These are phyloP conservation scores for Pteronura brasiliensis DNA, from an alignment of 2,113 vertebrate genomes.

Conservation along the genomic window DNA sequence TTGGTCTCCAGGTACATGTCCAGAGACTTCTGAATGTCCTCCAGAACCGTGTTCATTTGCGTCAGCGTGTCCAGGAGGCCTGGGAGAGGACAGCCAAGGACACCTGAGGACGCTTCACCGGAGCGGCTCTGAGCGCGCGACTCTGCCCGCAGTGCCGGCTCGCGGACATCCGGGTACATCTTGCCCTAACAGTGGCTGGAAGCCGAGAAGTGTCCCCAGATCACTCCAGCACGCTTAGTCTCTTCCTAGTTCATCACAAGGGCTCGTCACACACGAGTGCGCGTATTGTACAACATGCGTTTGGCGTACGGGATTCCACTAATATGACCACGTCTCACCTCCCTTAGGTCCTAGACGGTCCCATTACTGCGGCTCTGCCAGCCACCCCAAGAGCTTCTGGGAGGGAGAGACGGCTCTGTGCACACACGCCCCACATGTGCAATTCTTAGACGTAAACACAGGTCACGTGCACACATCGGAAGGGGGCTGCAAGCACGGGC, in stretches of 20 bases:
- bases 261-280: not conserved
- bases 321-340: not conserved
- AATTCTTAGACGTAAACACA: not conserved
- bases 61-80: constrained; percentile 86
- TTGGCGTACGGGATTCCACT: not conserved
- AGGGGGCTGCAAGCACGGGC: not conserved
- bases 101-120: not conserved
- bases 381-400: constrained; percentile 10
- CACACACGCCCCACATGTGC: not conserved
- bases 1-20: constrained; percentile 93
- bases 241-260: not conserved
- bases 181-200: not conserved
- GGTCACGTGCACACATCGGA: not conserved
- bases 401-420: not conserved
- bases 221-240: not conserved
- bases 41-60: constrained; percentile 86
- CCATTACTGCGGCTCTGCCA: too few relatives aligned
- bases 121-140: not conserved
- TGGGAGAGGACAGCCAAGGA: constrained; percentile 51
- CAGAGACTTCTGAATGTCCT: constrained; percentile 91
- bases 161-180: too few relatives aligned
- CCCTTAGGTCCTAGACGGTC: not conserved
- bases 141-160: not conserved
- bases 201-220: not conserved
- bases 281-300: not conserved